Base-by-base conservation (phyloP, 2,797 vertebrate genomes). In the Acrossocheilus wenchowensis region DNA sequence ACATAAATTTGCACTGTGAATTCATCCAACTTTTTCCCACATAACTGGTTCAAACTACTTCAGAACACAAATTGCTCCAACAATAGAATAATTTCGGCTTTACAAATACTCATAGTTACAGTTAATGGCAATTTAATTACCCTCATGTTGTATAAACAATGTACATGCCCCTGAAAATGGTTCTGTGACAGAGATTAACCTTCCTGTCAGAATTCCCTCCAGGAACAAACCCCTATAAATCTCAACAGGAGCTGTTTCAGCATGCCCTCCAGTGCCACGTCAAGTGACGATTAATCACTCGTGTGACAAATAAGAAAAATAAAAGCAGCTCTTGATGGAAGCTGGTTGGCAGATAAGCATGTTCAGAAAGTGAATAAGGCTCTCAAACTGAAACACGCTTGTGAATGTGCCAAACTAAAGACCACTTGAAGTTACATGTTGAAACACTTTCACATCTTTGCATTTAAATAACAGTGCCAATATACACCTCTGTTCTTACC, bases 201-300 rank as follows among this genome's bases (percentile, higher is more conserved):
- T 81, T 69, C 6, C 19, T 60, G 80, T 86, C 64, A 71, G 75
- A 23, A 68, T 88, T 72, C 80, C 78, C 68, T 86, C 72, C 75
- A 74, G 85, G 50, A 83, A 80, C 81, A 80, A 88, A 82, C 89
- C 90, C 75, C 73, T 80, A 84, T 83, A 78, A 82, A 87, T 57
- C 69, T 64, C 86, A 86, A 90, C 90, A 88, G 90, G 89, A 91
- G 90, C 90, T 85, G 94, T 88, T 85, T 89, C 90, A 85, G 91
- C 94, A 91, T 91, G 92, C 87, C 71, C 89, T 89, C 90, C 90
- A 94, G 93, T 93, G 92, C 92, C 92, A 92, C 82, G 86, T 90
- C 93, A 93, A 94, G 92, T 93, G 92, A 92, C 93, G 92, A 95
- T 95, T 95, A 94, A 95, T 96, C 94, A 94, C 92, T 90, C 86